Evolutionary conservation across 2,113 vertebrate species (phyloP), one percentile per base, ranked within the genome.

Genomic region (Chunga burmeisteri): DNA sequence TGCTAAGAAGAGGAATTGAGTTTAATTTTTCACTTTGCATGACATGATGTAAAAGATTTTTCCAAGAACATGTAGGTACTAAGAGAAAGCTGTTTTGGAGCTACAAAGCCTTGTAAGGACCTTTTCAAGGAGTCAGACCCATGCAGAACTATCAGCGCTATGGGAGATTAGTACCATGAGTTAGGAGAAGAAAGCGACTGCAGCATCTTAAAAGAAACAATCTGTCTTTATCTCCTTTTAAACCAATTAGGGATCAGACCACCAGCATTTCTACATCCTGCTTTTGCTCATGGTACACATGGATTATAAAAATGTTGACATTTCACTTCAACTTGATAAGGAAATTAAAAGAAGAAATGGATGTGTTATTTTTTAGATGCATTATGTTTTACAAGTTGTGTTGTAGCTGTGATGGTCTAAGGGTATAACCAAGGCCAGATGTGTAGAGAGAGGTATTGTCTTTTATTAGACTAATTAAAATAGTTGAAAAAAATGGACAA

Each of bases 261-360:
- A 92, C 90, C 77, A 93, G 65, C 86, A 81, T 78, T 94, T 92
- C 72, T 67, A 66, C 79, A 46, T 86, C 81, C 91, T 93, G 80
- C 23, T 84, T 94, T 91, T 88, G 59, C 80, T 95, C 92, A 68
- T 23, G 46, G 67, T 63, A 61, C 30, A 93, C 82, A 71, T 2
- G 40, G 63, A 83, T 88, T 92, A 66, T 61, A 77, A 88, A 93
- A 94, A 84, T n/a, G 44, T 71, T 94, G 86, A 94, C 52, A 63
- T 78, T 92, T 67, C 67, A 30, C 29, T 75, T 86, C 59, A 29
- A 40, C 63, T 86, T 75, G 44, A 49, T 93, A 88, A 61, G 42
- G 77, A 78, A 78, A 79, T 47, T 36, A 38, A 56, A 55, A 81
- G n/a, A 20, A 55, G 40, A 67, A 73, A 46, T 23, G 30, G 52